Evolutionary conservation across 2,888 invertebrate genomes (phyloP), one percentile per base, ranked within the genome.

Genomic region (Siphonodentalium dalli): DNA sequence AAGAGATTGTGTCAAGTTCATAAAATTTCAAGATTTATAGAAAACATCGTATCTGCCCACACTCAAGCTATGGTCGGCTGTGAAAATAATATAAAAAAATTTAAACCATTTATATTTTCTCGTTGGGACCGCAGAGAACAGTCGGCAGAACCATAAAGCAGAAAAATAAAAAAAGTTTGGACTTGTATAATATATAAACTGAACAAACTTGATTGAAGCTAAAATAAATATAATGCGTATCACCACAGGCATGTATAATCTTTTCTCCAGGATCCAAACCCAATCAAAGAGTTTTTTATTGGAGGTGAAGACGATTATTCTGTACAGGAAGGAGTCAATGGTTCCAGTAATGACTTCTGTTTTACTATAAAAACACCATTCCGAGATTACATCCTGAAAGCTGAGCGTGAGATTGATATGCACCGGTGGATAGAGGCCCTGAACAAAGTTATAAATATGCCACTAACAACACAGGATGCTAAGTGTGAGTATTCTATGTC

Each of bases 271-370:
- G 91, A 92, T 74, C 90, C 93, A 2, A 90, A 90, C 83, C 92
- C 93, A 0, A 93, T 92, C 83, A 93, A 93, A 42, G 93, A 93
- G 84, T 90, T 93, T 67, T 93, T 92, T 81, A 84, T 93, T 65
- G 92, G 93, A 77, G 87, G 86, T 74, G 86, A 88, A 60, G 90
- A 90, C 71, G 90, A 91, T 1, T 93, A 89, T 79, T 86, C 87
- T 55, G 87, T 92, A 29, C 85, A 88, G 66, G 86, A 88, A 38
- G 89, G 89, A 21, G 87, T 87, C 13, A 86, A 87, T 2, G 83
- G 87, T 47, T 68, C 71, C 87, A 70, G 89, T 90, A 65, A 89
- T 89, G 67, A 88, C 89, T 91, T 88, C 75, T 88, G 90, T 29
- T 93, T 93, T 83, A 90, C 91, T 38, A 84, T 93, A 42, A 87